Percentiles rank a stretch among this genome's conserved stretches.
phyloP scores from a whole-genome alignment of 1,140 invertebrate species.

The Drosophila rufa region DNA sequence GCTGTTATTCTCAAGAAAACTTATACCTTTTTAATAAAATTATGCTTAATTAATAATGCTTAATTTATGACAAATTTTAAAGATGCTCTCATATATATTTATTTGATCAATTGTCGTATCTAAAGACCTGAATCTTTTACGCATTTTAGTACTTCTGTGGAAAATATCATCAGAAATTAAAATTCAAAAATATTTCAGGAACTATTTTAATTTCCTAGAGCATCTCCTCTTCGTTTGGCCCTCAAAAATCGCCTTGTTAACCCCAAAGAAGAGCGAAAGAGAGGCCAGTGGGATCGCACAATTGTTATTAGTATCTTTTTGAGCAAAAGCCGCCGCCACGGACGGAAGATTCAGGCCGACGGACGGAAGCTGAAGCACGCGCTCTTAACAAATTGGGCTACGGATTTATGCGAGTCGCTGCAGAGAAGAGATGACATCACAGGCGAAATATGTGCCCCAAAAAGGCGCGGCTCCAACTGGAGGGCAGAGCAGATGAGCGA shows the following conservation, averaged over 20 bases:
- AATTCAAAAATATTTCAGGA: background rate
- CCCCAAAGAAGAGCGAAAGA: slow-evolving; percentile 40
- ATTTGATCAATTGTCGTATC: too few species aligned
- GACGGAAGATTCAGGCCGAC: slow-evolving; percentile 20
- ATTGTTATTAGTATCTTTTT: slow-evolving; percentile 81
- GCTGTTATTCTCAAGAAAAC: background rate
- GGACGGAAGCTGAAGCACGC: slow-evolving; percentile 72
- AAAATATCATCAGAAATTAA: background rate
- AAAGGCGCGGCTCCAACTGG: slow-evolving; percentile 63
- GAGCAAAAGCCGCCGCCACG: slow-evolving; percentile 65
- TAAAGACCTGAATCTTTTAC: background rate
- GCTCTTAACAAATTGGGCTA: slow-evolving; percentile 81
- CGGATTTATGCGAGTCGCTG: slow-evolving; percentile 67
- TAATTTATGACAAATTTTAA: too few species aligned
- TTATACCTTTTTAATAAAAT: too few species aligned
- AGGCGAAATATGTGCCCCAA: slow-evolving; percentile 72
- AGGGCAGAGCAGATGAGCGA: slow-evolving; percentile 50
- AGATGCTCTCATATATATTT: too few species aligned
- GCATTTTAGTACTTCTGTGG: background rate
- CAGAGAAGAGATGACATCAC: slow-evolving; percentile 70
- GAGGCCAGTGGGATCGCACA: slow-evolving; percentile 68
- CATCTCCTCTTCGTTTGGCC: slow-evolving; percentile 18
- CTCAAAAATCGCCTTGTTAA: slow-evolving; percentile 31
- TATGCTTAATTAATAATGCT: too few species aligned
- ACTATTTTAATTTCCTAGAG: slow-evolving; percentile 11